Percentiles rank a stretch among this genome's conserved stretches.
phyloP scores from a whole-genome alignment of 2,113 vertebrate species.

The Scartelaos histophorus region DNA sequence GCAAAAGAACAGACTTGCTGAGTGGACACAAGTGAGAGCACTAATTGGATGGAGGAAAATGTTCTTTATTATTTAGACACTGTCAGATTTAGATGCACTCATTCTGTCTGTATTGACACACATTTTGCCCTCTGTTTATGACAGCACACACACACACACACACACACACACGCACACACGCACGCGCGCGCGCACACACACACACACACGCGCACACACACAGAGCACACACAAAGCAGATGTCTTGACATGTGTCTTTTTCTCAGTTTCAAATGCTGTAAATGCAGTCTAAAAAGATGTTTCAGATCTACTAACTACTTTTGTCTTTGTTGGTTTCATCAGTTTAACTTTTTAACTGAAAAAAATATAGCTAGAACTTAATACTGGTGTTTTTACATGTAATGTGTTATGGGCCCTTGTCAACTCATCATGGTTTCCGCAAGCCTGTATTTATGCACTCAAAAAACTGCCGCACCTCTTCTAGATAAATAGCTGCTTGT shows the following conservation, averaged over 20 bases:
- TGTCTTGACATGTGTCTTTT: constrained; percentile 8
- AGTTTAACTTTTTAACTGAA: constrained; percentile 34
- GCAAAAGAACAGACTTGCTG: constrained; percentile 54
- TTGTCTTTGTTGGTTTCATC: constrained; percentile 37
- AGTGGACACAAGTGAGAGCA: constrained; percentile 39
- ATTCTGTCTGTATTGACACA: constrained; percentile 37
- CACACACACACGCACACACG: neutral
- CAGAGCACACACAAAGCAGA: too few species aligned
- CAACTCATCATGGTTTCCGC: neutral
- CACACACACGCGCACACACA: neutral
- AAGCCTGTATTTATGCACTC: neutral
- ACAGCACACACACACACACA: neutral
- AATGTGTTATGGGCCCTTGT: neutral
- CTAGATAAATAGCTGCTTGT: neutral
- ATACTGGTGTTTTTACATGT: neutral
- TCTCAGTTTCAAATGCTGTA: constrained; percentile 12
- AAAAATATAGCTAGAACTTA: constrained; percentile 17
- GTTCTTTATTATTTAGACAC: constrained; percentile 34
- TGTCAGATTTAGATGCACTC: constrained; percentile 36
- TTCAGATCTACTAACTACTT: constrained; percentile 30
- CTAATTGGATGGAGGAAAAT: constrained; percentile 55
- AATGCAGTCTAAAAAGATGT: constrained; percentile 11
- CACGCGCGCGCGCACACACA: too few species aligned
- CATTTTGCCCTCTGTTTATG: constrained; percentile 15
- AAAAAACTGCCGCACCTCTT: neutral